phyloP scores from a whole-genome alignment of 2,888 invertebrate genomes.

The Calameuta filiformis region DNA sequence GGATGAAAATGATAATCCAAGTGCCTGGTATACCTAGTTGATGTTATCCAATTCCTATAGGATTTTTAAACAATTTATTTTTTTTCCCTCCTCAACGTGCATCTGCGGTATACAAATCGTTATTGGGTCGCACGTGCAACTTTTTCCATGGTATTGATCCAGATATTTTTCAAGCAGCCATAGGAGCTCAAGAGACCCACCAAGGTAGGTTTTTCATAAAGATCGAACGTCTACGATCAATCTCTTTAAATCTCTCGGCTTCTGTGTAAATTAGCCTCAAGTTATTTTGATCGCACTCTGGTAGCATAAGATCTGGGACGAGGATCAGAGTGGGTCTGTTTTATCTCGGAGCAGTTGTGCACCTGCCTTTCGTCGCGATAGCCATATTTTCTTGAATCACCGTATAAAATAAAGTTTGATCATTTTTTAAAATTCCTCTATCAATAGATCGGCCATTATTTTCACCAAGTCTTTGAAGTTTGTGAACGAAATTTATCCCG shows the following conservation, averaged over 20 bases:
- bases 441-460: background rate
- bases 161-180: background rate
- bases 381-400: background rate
- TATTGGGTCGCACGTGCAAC: background rate
- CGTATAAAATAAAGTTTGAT: background rate
- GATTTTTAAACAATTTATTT: background rate
- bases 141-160: background rate
- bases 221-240: background rate
- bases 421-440: background rate
- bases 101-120: background rate
- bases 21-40: background rate
- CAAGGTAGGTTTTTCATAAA: background rate
- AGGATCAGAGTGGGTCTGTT: background rate
- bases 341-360: background rate
- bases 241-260: background rate
- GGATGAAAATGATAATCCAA: conserved; percentile 1
- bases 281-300: background rate
- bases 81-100: background rate
- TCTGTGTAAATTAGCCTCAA: background rate
- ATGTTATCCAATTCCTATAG: background rate
- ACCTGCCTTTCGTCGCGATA: background rate
- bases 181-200: background rate
- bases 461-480: background rate
- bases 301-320: background rate
- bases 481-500: too few species aligned